These are phyloP conservation scores for Limnephilus lunatus DNA, from an alignment of 2,888 invertebrate species.

Conservation along the genomic window DNA sequence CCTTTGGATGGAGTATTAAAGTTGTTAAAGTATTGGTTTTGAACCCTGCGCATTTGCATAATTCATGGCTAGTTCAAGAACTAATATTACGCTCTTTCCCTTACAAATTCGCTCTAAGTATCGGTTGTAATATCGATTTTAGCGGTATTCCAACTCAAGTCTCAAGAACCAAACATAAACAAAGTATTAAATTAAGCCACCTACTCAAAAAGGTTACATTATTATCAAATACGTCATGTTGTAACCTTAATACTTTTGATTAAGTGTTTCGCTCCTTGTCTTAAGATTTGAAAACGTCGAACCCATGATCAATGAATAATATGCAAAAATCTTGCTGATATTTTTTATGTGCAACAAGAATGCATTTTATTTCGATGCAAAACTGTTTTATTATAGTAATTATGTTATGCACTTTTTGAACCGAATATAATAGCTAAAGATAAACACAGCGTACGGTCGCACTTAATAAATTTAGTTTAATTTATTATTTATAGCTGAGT, in stretches of 20 bases:
- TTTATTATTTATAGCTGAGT: not conserved
- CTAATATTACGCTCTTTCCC: conserved; percentile 36
- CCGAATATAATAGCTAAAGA: conserved; percentile 9
- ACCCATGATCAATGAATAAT: not conserved
- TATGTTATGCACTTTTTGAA: conserved; percentile 3
- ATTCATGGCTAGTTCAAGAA: conserved; percentile 40
- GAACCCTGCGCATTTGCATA: conserved; percentile 38
- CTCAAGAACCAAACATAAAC: not conserved
- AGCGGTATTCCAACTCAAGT: not conserved
- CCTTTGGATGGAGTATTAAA: not conserved
- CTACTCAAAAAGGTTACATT: not conserved
- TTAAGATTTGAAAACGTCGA: not conserved
- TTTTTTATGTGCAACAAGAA: not conserved
- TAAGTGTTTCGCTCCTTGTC: not conserved
- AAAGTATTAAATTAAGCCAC: not conserved
- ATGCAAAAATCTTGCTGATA: not conserved
- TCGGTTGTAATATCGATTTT: conserved; percentile 28
- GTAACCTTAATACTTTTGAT: not conserved
- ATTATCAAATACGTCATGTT: not conserved
- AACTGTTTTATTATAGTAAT: not conserved
- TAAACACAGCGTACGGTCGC: conserved; percentile 24
- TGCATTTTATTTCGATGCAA: not conserved
- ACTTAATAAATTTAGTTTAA: conserved; percentile 32
- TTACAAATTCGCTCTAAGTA: conserved; percentile 42
- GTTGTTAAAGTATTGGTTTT: conserved; percentile 43